Base-by-base conservation (phyloP, 2,113 vertebrate species). In the Mola mola region DNA sequence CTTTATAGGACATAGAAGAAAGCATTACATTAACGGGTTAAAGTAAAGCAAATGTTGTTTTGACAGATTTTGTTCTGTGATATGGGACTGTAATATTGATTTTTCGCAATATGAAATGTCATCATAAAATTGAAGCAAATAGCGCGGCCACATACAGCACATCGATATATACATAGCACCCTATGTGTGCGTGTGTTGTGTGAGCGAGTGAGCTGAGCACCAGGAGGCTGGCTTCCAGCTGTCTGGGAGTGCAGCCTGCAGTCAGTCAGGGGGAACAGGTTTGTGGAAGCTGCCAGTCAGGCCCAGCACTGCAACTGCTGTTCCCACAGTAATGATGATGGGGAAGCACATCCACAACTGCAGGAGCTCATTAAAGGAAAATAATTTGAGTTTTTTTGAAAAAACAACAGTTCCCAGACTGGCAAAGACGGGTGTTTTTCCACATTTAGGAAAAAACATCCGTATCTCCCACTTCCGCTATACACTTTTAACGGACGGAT, bases 371-470 rank as follows among this genome's bases (percentile, higher is more conserved):
- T 91, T 92, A 91, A 75, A 71, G 72, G 41, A 58, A 80, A 75
- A 88, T 90, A 88, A 90, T 90, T 86, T 84, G 85, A 85, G 73
- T 79, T 86, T 87, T 79, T 83, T 20, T 85, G 68, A 87, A 90
- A 85, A 90, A 85, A 79, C 58, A 69, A 69, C 74, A 65, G 21
- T 59, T 57, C 67, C 67, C 29, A n/a, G n/a, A n/a, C n/a, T n/a
- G 34, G 69, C 42, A 38, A 66, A 73, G 81, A 77, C 65, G 72
- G 77, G 73, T 84, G 83, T 82, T 57, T 79, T 68, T 86, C 71
- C 78, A 72, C 46, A 73, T 81, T 62, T 69, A 25, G 41, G 49
- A 76, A 75, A 64, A 74, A 22, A 50, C 16, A 25, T 46, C 6
- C 21, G 1, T 3, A 11, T 40, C 46, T 6, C 33, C 16, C 34